phyloP scores from a whole-genome alignment of 2,888 invertebrate species.

The Drosophila prolongata region DNA sequence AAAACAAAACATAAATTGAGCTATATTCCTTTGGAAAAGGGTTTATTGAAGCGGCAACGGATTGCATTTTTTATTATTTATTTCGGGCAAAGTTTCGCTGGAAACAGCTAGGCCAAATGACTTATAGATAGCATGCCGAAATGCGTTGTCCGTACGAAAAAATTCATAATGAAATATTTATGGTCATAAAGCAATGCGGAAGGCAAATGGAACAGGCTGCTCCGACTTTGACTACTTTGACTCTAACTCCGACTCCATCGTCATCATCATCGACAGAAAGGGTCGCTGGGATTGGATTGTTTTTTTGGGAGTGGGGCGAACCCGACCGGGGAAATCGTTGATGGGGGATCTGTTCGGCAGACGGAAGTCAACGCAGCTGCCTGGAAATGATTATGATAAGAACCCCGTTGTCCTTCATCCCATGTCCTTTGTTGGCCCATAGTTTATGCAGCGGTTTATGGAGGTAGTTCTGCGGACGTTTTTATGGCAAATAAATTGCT shows the following conservation, averaged over 20 bases:
- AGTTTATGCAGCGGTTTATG: slow-evolving; percentile 37
- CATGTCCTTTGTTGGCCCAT: slow-evolving; percentile 41
- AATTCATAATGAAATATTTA: slow-evolving; percentile 81
- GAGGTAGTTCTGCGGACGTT: slow-evolving; percentile 48
- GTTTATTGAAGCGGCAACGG: slow-evolving; percentile 72
- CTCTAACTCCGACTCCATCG: slow-evolving; percentile 23
- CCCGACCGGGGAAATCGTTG: slow-evolving; percentile 15
- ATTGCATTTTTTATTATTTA: slow-evolving; percentile 81
- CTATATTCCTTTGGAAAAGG: slow-evolving; percentile 44
- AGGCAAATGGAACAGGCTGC: slow-evolving; percentile 38
- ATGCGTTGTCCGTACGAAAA: slow-evolving; percentile 55
- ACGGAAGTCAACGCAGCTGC: slow-evolving; percentile 76
- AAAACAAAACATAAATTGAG: slow-evolving; percentile 52
- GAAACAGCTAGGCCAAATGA: slow-evolving; percentile 54
- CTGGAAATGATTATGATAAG: slow-evolving; percentile 79
- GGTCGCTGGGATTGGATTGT: slow-evolving; percentile 51
- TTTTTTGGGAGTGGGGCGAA: slow-evolving; percentile 17
- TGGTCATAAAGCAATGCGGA: slow-evolving; percentile 78
- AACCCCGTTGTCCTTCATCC: slow-evolving; percentile 18
- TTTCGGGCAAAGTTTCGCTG: slow-evolving; percentile 55
- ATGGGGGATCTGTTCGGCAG: slow-evolving; percentile 45
- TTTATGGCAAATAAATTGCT: slow-evolving; percentile 52
- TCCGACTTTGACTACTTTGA: neutral
- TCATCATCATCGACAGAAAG: slow-evolving; percentile 54
- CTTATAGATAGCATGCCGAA: slow-evolving; percentile 67